Evolutionary conservation across 2,888 invertebrate genomes (phyloP), one percentile per base, ranked within the genome.

Genomic region (Celastrina argiolus): DNA sequence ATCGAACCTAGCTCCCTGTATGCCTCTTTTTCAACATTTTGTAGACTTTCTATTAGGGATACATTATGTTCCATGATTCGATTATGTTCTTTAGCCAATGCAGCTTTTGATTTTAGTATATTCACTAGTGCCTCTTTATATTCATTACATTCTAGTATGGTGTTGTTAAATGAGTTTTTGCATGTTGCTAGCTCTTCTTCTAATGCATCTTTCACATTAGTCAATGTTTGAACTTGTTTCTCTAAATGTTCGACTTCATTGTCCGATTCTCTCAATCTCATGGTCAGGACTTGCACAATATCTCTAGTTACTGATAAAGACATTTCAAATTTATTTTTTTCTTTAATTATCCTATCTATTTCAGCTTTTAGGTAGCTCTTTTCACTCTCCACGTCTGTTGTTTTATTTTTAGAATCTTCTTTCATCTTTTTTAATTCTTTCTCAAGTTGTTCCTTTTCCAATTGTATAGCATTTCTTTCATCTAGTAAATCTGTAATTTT

Each of bases 261-360:
- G 74, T 94, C 93, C 3, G 93, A 93, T 73, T 93, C 89, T 63
- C 93, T 84, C 64, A 94, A 77, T 18, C 93, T 84, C 79, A 89
- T 87, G 34, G 92, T 93, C 64, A 94, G 76, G 3, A 93, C 93
- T 75, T 93, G 92, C 14, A 94, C 92, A 61, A 93, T 93, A 68
- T 92, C 90, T 74, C 92, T 88, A 1, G 92, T 92, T 16, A 92
- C 92, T 36, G 85, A 88, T n/a, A 93, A 81, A n/a, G 93, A 92
- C 75, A 93, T 85, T 79, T 93, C 90, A 77, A 92, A 93, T 67
- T 91, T 88, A 67, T 86, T 88, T 71, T 93, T 93, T 69, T 93
- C 93, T 70, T 85, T 91, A 8, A 76, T 74, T 34, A 86, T 79
- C 72, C 84, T 87, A 63, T 91, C 89, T 26, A 92, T 76, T 73